These are phyloP conservation scores for Varanus salvator DNA, from an alignment of 2,113 vertebrate species.

Conservation along the genomic window DNA sequence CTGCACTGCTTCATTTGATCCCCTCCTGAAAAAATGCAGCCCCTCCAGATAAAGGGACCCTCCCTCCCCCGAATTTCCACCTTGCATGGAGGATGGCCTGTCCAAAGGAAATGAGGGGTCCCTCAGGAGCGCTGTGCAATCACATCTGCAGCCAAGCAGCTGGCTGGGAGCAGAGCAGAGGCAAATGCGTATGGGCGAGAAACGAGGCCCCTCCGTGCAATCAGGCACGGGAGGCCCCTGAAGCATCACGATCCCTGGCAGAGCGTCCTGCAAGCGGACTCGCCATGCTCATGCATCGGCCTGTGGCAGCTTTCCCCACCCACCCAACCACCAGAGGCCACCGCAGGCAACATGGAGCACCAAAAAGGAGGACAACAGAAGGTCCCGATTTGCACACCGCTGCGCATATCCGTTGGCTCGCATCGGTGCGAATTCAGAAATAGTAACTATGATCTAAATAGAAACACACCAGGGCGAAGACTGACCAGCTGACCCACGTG, in stretches of 20 bases:
- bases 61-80: neutral
- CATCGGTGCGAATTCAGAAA: no score
- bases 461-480: no score
- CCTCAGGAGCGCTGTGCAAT: neutral
- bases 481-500: no score
- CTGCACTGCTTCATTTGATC: neutral
- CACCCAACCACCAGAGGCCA: no score
- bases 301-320: neutral
- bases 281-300: no score
- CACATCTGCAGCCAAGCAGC: conserved; percentile 2
- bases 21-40: neutral
- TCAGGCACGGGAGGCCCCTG: no score
- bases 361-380: no score
- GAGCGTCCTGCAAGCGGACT: neutral
- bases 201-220: neutral
- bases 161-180: neutral
- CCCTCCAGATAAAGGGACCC: neutral
- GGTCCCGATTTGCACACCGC: no score
- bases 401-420: no score
- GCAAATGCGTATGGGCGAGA: no score
- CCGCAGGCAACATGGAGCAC: no score
- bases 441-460: no score
- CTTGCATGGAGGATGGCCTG: neutral
- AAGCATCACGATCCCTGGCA: neutral
- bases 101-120: neutral